Percentiles rank a stretch among this genome's conserved stretches.
Evolutionary conservation across 1,140 invertebrate genomes (phyloP).

Genomic region (Brachionus manjavacas): DNA sequence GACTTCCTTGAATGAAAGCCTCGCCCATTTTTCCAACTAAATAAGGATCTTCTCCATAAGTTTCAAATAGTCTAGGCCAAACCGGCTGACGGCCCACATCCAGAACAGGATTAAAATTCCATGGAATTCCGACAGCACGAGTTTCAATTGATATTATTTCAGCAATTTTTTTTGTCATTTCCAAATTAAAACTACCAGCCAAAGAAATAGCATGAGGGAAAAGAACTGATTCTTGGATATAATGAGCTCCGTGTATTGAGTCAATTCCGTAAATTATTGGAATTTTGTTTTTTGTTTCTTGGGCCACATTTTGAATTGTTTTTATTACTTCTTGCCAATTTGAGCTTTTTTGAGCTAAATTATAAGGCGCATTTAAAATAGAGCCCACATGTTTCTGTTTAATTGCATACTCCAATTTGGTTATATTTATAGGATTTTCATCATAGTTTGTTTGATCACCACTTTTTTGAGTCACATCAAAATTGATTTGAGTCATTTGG

Average conservation of each 20-base stretch:
- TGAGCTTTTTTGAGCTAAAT: background rate
- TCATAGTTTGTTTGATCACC: background rate
- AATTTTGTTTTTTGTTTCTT: background rate
- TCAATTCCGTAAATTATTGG: background rate
- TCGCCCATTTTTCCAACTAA: background rate
- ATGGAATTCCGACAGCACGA: constrained; percentile 10
- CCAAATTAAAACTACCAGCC: background rate
- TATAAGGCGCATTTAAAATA: background rate
- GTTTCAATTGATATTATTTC: background rate
- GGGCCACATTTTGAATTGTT: background rate
- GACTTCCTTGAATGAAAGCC: background rate
- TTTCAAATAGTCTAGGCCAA: constrained; percentile 14
- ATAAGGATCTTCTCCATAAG: constrained; percentile 28
- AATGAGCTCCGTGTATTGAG: constrained; percentile 31
- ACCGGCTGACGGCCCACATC: background rate
- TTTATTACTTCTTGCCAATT: background rate
- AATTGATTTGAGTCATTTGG: constrained; percentile 30
- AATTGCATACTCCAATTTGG: background rate
- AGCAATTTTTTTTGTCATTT: background rate
- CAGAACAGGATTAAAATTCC: constrained; percentile 21
- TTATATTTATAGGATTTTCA: background rate
- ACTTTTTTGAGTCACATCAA: background rate
- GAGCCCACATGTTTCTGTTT: background rate
- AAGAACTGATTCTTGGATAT: background rate
- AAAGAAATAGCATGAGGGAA: background rate